phyloP scores from a whole-genome alignment of 2,797 vertebrate species.

The Gambusia yucatana region DNA sequence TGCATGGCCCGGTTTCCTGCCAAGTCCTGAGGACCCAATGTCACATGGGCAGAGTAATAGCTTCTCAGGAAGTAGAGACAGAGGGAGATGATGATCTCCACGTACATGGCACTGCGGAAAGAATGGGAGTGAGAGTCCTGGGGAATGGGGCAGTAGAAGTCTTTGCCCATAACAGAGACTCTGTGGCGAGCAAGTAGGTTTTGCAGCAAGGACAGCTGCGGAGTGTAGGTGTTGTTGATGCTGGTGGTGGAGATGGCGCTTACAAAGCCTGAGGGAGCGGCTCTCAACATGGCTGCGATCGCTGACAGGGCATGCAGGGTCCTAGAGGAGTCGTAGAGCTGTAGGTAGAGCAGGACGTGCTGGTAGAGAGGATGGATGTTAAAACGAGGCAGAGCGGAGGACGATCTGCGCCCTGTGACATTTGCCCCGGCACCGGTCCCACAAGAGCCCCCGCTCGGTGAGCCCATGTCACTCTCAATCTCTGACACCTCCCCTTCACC shows the following conservation, averaged over 20 bases:
- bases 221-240: slow-evolving; percentile 96
- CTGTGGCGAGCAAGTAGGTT: slow-evolving; percentile 95
- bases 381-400: slow-evolving; percentile 80
- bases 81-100: slow-evolving; percentile 97
- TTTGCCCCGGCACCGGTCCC: slow-evolving; percentile 33
- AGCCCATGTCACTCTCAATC: slow-evolving; percentile 95
- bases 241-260: slow-evolving; percentile 97
- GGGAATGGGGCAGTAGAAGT: slow-evolving; percentile 97
- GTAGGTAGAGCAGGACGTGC: slow-evolving; percentile 95
- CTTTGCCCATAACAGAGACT: slow-evolving; percentile 97
- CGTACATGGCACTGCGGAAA: slow-evolving; percentile 97
- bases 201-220: slow-evolving; percentile 95
- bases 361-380: slow-evolving; percentile 98
- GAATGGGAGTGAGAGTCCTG: slow-evolving; percentile 94
- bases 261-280: slow-evolving; percentile 93
- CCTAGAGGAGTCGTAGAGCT: slow-evolving; percentile 96
- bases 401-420: slow-evolving; percentile 53
- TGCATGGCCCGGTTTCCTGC: slow-evolving; percentile 98
- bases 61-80: slow-evolving; percentile 96
- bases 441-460: slow-evolving; percentile 82
- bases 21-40: slow-evolving; percentile 89
- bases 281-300: slow-evolving; percentile 93
- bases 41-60: slow-evolving; percentile 94
- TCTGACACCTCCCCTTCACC: slow-evolving; percentile 98
- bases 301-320: slow-evolving; percentile 93